Evolutionary conservation across 37 sponge, comb jelly and placozoan species (phyloP), one percentile per base, ranked within the genome.

Genomic region (Theonella swinhoei): DNA sequence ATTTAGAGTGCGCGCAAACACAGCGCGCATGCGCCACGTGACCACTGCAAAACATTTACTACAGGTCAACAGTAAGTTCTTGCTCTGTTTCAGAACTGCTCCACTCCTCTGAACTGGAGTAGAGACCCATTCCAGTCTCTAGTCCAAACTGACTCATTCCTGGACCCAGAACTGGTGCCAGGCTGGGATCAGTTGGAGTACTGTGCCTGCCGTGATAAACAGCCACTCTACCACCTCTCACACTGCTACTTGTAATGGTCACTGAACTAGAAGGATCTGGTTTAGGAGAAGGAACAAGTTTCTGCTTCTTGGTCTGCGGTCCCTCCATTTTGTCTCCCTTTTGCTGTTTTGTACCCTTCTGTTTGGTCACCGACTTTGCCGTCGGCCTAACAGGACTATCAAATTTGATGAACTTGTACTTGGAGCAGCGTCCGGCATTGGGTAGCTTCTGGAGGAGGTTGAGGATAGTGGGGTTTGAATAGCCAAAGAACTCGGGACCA

Each of bases 401-500:
- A 85, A 96, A 96, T 39, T 82, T 24, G 0, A 87, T 74, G 33
- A 83, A 74, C 80, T 96, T 93, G 83, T 89, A 96, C 74, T 93
- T 96, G 35, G 77, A 43, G 67, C 92, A 93, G 28, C 80, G 37
- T 3, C 87, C 78, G 0, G 89, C 82, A 30, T 73, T 75, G 3
- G 91, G 88, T 47, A 88, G 62, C 35, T 84, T 83, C 76, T 96
- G 96, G 62, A 96, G 74, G 28, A 96, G 78, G 68, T 96, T 96
- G 43, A 90, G 88, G 43, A 96, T 91, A 62, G 87, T 84, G 20
- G 96, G 96, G 67, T 93, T 86, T 7, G 95, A 91, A 70, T 88
- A 93, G 36, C 96, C 96, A 84, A 96, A 96, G 81, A 96, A 96
- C 64, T 96, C 96, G 7, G 96, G 96, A 39, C 96, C 96, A 0